Percentiles rank a stretch among this genome's conserved stretches.
Evolutionary conservation across 2,113 vertebrate species (phyloP).

Genomic region (Echinops telfairi): DNA sequence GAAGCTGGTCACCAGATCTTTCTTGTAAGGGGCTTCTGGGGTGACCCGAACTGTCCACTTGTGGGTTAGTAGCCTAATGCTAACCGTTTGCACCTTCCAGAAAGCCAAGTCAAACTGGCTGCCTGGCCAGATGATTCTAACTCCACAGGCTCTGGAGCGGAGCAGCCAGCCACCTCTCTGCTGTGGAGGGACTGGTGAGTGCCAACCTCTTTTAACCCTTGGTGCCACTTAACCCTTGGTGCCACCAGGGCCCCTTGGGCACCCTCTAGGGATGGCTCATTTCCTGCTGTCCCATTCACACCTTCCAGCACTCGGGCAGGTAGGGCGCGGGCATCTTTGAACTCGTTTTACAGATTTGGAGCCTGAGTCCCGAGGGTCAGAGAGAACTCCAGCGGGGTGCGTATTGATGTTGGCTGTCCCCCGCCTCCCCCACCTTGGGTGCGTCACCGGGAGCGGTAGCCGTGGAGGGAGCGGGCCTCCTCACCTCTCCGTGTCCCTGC

Average conservation of each 20-base stretch:
- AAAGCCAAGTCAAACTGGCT: too few species aligned
- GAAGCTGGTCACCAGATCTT: neutral
- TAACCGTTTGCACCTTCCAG: neutral
- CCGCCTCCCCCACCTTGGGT: too few species aligned
- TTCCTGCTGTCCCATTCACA: neutral
- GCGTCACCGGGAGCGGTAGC: rapidly evolving
- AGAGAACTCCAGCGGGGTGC: neutral
- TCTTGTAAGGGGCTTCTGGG: neutral
- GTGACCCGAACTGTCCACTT: neutral
- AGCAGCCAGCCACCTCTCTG: too few species aligned
- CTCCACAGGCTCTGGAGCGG: too few species aligned
- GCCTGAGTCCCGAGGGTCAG: too few species aligned
- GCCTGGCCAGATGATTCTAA: too few species aligned
- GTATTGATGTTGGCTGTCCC: too few species aligned
- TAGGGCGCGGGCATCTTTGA: rapidly evolving
- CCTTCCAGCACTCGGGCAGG: neutral
- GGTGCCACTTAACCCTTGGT: too few species aligned
- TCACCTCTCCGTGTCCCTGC: slow-evolving; percentile 97
- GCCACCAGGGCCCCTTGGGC: too few species aligned
- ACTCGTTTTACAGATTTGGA: neutral
- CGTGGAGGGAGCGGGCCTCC: neutral
- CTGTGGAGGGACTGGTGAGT: too few species aligned
- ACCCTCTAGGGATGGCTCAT: neutral
- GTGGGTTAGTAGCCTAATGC: neutral
- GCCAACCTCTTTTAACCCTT: too few species aligned